A percentile compares a stretch with the other conserved stretches of the same genome.
Conservation (phyloP, 1,140 invertebrate genomes). For the Eriosoma lanigerum region DNA sequence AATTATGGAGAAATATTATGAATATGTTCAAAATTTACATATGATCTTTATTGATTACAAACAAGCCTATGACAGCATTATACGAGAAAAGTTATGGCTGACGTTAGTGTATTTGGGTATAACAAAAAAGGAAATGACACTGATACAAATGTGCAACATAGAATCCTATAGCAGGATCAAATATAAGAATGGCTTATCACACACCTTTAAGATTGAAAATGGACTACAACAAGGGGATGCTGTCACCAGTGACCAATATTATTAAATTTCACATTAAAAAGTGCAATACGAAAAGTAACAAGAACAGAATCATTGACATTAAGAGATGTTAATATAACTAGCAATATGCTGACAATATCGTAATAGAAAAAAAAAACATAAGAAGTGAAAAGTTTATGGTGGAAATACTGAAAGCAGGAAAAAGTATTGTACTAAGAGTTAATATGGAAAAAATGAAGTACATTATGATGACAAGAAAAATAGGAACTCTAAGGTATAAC, state of each 20-base stretch:
- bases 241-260: too few species aligned
- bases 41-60: constrained; percentile 30
- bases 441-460: neutral
- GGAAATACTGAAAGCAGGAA: neutral
- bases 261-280: too few species aligned
- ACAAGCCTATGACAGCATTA: constrained; percentile 17
- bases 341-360: neutral
- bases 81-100: neutral
- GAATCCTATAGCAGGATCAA: too few species aligned
- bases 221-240: too few species aligned
- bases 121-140: neutral
- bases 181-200: too few species aligned
- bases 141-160: too few species aligned
- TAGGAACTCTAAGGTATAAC: neutral
- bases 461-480: neutral
- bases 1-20: constrained; percentile 22
- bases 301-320: too few species aligned
- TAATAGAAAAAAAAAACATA: neutral
- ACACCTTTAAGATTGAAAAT: too few species aligned
- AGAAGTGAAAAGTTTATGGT: neutral
- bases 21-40: neutral
- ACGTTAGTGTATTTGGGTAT: constrained; percentile 7
- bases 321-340: too few species aligned
- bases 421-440: neutral
- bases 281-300: too few species aligned